Base-by-base conservation (phyloP, 2,113 vertebrate genomes). In the Rallus limicola region DNA sequence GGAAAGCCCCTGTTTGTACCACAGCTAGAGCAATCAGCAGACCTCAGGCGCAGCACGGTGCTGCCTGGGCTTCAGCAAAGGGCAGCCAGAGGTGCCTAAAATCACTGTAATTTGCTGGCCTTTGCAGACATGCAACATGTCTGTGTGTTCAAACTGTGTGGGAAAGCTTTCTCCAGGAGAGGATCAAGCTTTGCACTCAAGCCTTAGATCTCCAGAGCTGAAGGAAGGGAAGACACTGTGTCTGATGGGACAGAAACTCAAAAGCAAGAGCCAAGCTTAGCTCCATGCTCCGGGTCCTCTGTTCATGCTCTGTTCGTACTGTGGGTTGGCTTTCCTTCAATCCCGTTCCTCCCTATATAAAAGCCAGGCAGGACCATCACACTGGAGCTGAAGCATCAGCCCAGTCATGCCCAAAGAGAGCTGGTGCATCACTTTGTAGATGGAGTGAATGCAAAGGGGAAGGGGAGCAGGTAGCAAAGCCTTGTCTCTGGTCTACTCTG, bases 351-450 rank as follows among this genome's bases (percentile, higher is more conserved):
- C 40, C 33, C 24, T 53, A 0, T 65, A n/a, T 38, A 34, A 60
- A 67, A 65, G 79, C 76, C 74, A 25, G 13, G 19, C 36, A 52
- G 58, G 40, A 18, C 64, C n/a, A 2, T 19, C n/a, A 50, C 74
- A 52, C 20, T 16, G 8, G 56, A 67, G 63, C 36, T 86, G 92
- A 75, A 50, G 53, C 16, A 17, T 31, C 53, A 56, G 53, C 28
- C 53, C 53, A 56, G 33, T 25, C 9, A 3, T 16, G 38, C 42
- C 86, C 40, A 46, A 16, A 26, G 44, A 10, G 13, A 86, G 77
- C 70, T 88, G 42, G 2, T 0, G 0, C 14, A 21, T 85, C 1
- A 2, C 48, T 67, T 17, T 28, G 23, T 24, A 17, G 60, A 1
- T 46, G 23, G 12, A 62, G 24, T 88, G 72, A 78, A 29, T 12